phyloP scores from a whole-genome alignment of 1,140 invertebrate species.

The Drosophila serrata region DNA sequence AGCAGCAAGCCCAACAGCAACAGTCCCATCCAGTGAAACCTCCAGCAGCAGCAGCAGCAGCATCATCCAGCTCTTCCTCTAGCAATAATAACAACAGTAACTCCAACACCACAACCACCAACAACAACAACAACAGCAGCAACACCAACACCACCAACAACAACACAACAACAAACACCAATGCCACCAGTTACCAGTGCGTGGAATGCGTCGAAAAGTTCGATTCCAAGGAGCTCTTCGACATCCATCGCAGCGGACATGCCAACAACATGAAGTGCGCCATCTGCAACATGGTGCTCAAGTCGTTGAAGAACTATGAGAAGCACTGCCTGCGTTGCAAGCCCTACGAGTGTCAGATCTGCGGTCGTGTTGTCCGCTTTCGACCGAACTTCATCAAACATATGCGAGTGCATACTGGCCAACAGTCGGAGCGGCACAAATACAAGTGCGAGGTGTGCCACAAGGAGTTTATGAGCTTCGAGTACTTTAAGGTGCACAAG shows the following conservation, averaged over 20 bases:
- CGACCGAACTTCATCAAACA: conserved; percentile 84
- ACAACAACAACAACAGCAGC: conserved; percentile 17
- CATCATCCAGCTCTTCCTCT: conserved; percentile 14
- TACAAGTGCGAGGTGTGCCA: conserved; percentile 85
- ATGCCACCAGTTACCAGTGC: conserved; percentile 74
- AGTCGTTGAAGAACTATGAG: conserved; percentile 83
- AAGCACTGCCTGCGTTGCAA: conserved; percentile 84
- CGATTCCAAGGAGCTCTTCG: conserved; percentile 80
- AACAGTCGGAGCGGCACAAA: conserved; percentile 83
- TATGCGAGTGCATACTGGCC: conserved; percentile 82
- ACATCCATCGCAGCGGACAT: conserved; percentile 82
- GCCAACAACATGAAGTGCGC: conserved; percentile 85
- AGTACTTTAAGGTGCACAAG: conserved; percentile 85
- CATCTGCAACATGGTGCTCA: conserved; percentile 84
- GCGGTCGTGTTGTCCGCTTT: conserved; percentile 81
- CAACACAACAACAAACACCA: conserved; percentile 25
- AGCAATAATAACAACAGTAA: conserved; percentile 34
- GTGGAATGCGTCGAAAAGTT: conserved; percentile 82
- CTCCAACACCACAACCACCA: conserved; percentile 18
- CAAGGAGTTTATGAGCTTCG: conserved; percentile 84
- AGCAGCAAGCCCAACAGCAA: not conserved
- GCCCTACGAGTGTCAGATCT: conserved; percentile 85
- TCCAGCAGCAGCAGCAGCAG: conserved; percentile 21
- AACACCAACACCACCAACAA: conserved; percentile 21
- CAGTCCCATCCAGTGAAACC: conserved; percentile 15